Percentiles rank a stretch among this genome's conserved stretches.
These are phyloP conservation scores for Chaunax sp. DNA, from an alignment of 2,797 vertebrate species.

Conservation along the genomic window DNA sequence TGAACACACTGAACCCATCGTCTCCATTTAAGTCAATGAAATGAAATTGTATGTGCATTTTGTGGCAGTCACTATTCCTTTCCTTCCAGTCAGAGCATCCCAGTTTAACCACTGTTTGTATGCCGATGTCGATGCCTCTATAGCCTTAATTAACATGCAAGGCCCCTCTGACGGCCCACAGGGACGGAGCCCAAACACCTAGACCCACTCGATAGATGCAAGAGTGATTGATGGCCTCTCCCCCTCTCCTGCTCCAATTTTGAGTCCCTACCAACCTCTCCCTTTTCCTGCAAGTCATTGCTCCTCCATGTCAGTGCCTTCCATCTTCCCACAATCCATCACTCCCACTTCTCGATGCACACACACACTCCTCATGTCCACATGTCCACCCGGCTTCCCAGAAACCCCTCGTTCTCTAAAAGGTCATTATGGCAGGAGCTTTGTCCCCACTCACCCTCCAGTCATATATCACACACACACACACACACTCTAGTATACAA, in stretches of 20 bases:
- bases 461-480: constrained; percentile 26
- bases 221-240: constrained; percentile 76
- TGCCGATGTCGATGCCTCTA: constrained; percentile 60
- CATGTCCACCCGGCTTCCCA: constrained; percentile 41
- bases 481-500: constrained; percentile 7
- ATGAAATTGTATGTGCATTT: constrained; percentile 32
- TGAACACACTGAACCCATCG: constrained; percentile 52
- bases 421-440: constrained; percentile 56
- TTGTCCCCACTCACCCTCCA: constrained; percentile 31
- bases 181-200: constrained; percentile 68
- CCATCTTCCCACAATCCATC: constrained; percentile 71
- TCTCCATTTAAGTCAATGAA: constrained; percentile 57
- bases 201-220: constrained; percentile 75
- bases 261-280: constrained; percentile 52
- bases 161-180: constrained; percentile 48
- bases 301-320: constrained; percentile 60
- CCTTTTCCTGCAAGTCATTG: constrained; percentile 53
- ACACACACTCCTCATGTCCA: constrained; percentile 41
- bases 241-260: constrained; percentile 44
- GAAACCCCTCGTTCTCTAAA: constrained; percentile 47
- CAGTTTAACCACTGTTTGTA: constrained; percentile 35
- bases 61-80: constrained; percentile 9
- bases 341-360: constrained; percentile 48
- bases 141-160: constrained; percentile 76
- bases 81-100: neutral